Evolutionary conservation across 2,113 vertebrate species (phyloP).

Genomic region (Hystrix brachyura): DNA sequence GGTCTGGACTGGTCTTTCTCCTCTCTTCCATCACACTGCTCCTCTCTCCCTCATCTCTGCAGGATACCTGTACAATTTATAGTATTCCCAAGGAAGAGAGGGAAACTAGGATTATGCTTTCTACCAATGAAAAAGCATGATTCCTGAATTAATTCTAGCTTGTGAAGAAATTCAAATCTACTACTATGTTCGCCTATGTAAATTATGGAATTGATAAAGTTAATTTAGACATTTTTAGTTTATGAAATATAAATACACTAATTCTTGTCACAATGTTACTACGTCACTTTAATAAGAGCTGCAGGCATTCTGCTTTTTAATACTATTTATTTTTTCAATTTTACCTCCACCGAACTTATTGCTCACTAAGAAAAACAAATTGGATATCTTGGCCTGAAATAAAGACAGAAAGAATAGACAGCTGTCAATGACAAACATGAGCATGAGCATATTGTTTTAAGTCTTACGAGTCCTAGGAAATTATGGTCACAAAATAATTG

Average conservation of each 20-base stretch:
- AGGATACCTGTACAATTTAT: not conserved
- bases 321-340: conserved; percentile 35
- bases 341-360: conserved; percentile 33
- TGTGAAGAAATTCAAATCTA: conserved; percentile 41
- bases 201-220: not conserved
- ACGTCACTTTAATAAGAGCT: not conserved
- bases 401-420: conserved; percentile 36
- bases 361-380: conserved; percentile 63
- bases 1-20: not conserved
- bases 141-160: conserved; percentile 42
- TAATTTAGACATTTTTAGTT: conserved; percentile 13
- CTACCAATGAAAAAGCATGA: not conserved
- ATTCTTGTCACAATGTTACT: not conserved
- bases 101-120: not conserved
- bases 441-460: conserved; percentile 45
- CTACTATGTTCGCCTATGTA: not conserved
- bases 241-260: conserved; percentile 10
- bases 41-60: not conserved
- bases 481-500: conserved; percentile 21
- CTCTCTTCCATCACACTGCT: not conserved
- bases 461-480: conserved; percentile 50
- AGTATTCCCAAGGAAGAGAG: conserved; percentile 37
- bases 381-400: not conserved
- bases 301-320: conserved; percentile 30
- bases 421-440: not conserved